Evolutionary conservation across 2,797 vertebrate species (phyloP), one percentile per base, ranked within the genome.

Genomic region (Centropyge bicolor): DNA sequence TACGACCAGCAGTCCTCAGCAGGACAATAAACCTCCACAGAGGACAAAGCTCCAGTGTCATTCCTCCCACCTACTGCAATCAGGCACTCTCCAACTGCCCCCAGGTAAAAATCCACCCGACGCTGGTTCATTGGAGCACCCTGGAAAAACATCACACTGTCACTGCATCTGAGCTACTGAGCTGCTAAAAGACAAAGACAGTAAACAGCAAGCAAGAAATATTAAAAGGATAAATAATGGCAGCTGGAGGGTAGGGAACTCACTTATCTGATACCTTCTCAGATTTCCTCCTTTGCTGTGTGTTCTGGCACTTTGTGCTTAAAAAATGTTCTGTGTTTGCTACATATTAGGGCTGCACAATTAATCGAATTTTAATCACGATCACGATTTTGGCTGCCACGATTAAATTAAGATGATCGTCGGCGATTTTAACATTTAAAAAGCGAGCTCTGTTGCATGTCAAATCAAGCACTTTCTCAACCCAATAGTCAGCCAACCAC

Each of bases 41-140:
- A 97, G 5, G 97, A 97, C 60, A 99, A 86, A 0, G 97, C 96
- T 8, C 97, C 97, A 0, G 93, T 95, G 72, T 98, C 96, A 19
- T 99, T 98, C 83, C 97, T 96, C 82, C 98, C 98, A 0, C 98
- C 98, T 0, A 99, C 97, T 0, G 98, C 98, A 7, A 99, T 96
- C 88, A 99, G 94, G 89, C 94, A 95, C 63, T 97, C 95, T 0
- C 94, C 94, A 10, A 97, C 92, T 0, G 96, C 94, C 5, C 96
- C 98, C 66, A 99, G 93, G 93, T 96, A 98, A 91, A 99, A 99
- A 87, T 99, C 97, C 43, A 98, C 97, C 0, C 98, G 95, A 2
- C 95, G 93, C 83, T 92, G 85, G 72, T 91, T 92, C 93, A 93
- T 93, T 0, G 88, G 59, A 8, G 90, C 89, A 0, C 91, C 86